phyloP scores from a whole-genome alignment of 2,888 invertebrate genomes.

The Chironomus riparius region DNA sequence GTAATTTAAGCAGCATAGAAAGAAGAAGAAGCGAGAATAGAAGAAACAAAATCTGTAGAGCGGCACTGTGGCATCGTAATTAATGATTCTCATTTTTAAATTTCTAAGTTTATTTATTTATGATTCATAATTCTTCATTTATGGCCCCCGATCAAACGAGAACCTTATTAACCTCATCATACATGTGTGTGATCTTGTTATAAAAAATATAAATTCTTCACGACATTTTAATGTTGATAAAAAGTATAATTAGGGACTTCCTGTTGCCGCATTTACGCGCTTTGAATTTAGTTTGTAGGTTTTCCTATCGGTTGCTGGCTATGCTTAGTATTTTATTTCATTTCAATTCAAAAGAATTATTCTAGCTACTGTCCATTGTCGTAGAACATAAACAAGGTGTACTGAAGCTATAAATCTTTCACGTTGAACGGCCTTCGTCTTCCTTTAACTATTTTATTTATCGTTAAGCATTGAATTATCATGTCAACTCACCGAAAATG shows the following conservation, averaged over 20 bases:
- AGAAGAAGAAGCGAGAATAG: too few relatives aligned
- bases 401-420: slow-evolving; percentile 16
- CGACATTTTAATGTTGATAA: not conserved
- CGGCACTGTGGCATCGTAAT: too few relatives aligned
- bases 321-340: not conserved
- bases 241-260: slow-evolving; percentile 1
- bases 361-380: not conserved
- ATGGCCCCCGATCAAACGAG: too few relatives aligned
- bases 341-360: not conserved
- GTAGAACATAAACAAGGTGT: not conserved
- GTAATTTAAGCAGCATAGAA: too few relatives aligned
- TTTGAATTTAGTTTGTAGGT: not conserved
- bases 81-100: too few relatives aligned
- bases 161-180: too few relatives aligned
- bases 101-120: too few relatives aligned
- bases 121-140: too few relatives aligned
- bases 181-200: too few relatives aligned
- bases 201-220: not conserved
- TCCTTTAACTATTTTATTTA: not conserved
- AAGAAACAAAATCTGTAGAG: too few relatives aligned
- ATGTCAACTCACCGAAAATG: not conserved
- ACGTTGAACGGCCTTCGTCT: slow-evolving; percentile 4
- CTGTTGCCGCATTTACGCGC: slow-evolving; percentile 3
- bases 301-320: not conserved
- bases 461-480: slow-evolving; percentile 12